These are phyloP conservation scores for Syngnathus scovelli DNA, from an alignment of 2,113 vertebrate genomes.

Conservation along the genomic window DNA sequence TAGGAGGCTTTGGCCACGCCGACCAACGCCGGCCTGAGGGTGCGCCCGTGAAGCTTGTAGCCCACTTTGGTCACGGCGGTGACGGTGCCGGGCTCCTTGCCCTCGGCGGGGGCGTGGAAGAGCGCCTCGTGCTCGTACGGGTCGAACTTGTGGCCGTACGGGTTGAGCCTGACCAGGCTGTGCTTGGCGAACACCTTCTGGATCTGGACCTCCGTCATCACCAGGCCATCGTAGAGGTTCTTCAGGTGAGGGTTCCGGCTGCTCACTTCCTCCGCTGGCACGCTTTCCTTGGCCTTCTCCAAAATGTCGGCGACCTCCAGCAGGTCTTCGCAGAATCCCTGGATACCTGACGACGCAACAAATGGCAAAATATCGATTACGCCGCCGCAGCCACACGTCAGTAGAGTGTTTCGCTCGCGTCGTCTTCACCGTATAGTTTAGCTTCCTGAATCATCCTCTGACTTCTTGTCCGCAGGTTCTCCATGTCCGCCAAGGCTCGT, in stretches of 20 bases:
- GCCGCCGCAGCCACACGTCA: no score
- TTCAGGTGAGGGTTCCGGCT: constrained; percentile 90
- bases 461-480: constrained; percentile 88
- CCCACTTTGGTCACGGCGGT: constrained; percentile 90
- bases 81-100: constrained; percentile 85
- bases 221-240: constrained; percentile 88
- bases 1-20: constrained; percentile 88
- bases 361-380: background rate
- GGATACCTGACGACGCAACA: constrained; percentile 76
- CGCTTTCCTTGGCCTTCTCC: constrained; percentile 91
- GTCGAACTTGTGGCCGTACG: constrained; percentile 86
- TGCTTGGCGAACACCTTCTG: constrained; percentile 97
- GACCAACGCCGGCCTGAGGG: constrained; percentile 88
- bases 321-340: constrained; percentile 95
- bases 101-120: constrained; percentile 82
- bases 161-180: constrained; percentile 83
- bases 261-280: constrained; percentile 84
- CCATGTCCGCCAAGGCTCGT: constrained; percentile 88
- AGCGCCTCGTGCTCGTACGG: constrained; percentile 94
- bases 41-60: constrained; percentile 93
- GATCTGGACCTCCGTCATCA: constrained; percentile 90
- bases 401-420: background rate
- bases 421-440: constrained; percentile 83
- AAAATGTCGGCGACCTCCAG: constrained; percentile 93
- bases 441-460: constrained; percentile 91